Evolutionary conservation across 2,888 invertebrate genomes (phyloP), one percentile per base, ranked within the genome.

Genomic region (Drosophila borealis): DNA sequence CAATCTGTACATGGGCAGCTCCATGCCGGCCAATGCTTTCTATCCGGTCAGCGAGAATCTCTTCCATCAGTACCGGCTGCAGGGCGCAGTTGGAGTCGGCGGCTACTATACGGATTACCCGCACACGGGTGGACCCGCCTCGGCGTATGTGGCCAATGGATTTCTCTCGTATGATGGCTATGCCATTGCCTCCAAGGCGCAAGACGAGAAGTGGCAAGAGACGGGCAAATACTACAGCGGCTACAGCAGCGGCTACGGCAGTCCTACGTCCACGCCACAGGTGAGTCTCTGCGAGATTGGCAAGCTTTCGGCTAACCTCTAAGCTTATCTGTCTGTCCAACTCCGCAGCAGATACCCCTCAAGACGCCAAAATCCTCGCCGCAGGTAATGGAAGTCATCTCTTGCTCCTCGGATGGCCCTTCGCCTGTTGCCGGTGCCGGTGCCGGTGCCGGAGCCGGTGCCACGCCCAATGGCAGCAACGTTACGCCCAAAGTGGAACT

Each of bases 51-150:
- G 97, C 10, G 97, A 97, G 89, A 97, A 97, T 90, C 94, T 98
- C 86, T 97, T 97, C 93, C 96, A 96, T 90, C 97, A 97, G 92
- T 98, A 98, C 92, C 95, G 97, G 74, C 96, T 97, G n/a, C 92
- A 98, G 51, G 96, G 97, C 41, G 94, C 95, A 4, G 90, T 92
- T 42, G 91, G 92, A 8, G 91, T 92, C 56, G 91, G 92, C n/a
- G 97, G 97, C 91, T 96, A 96, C 89, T 95, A 96, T 0, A 96
- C 96, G 49, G 96, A 96, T 84, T 95, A 95, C 81, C 96, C 96
- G 80, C 94, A 96, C 45, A 94, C 96, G 8, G 94, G 95, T 3
- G 86, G 90, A 1, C 89, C 91, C 1, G 93, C 93, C 46, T 93
- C 94, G 59, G 93, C 94, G 1, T 96, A 96, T 89, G 95, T 96